Conservation (phyloP, 2,797 vertebrate genomes). For the Hipposideros larvatus region DNA sequence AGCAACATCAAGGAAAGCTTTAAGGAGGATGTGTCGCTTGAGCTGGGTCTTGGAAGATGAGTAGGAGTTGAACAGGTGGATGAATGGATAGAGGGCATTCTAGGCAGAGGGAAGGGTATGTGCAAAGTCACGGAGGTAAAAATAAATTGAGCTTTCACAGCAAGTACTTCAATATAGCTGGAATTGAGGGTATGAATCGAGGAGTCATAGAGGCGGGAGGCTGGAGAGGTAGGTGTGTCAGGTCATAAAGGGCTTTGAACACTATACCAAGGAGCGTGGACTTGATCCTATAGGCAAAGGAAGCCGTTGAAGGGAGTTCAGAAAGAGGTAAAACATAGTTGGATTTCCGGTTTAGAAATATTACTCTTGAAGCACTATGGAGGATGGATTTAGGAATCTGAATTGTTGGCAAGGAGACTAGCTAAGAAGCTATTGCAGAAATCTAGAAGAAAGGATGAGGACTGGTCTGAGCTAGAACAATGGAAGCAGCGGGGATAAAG, state of each 20-base stretch:
- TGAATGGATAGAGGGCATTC: background rate
- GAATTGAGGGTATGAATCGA: background rate
- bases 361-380: background rate
- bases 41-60: conserved; percentile 9
- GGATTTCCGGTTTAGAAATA: conserved; percentile 18
- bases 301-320: background rate
- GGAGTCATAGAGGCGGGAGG: background rate
- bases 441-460: background rate
- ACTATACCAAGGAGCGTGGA: background rate
- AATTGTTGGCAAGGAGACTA: background rate
- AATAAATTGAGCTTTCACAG: background rate
- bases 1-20: background rate
- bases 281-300: background rate
- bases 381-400: conserved; percentile 23
- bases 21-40: background rate
- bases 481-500: background rate
- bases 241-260: background rate
- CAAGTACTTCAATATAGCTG: background rate
- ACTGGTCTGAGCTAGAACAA: background rate
- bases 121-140: background rate
- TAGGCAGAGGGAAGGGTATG: background rate
- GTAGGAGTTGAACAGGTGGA: background rate
- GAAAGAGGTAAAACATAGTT: background rate
- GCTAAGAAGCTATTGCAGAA: conserved; percentile 1
- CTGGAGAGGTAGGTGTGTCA: background rate